phyloP scores from a whole-genome alignment of 2,888 invertebrate species.

The Scrobipalpa costella region DNA sequence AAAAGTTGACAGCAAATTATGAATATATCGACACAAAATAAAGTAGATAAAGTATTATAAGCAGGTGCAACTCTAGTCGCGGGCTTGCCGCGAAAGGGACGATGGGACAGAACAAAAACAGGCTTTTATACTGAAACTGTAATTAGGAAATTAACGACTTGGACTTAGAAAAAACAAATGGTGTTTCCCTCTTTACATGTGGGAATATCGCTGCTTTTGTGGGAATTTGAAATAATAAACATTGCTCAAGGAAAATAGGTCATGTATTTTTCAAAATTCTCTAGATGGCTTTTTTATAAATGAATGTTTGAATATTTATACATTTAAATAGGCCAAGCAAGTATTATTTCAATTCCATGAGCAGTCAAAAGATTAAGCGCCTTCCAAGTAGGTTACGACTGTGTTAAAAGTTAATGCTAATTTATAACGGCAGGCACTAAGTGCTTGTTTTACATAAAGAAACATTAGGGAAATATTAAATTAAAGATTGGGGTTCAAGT shows the following conservation, averaged over 20 bases:
- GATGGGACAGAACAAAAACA: slow-evolving; percentile 64
- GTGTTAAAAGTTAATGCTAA: too few relatives aligned
- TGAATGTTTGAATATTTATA: too few relatives aligned
- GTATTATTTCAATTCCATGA: too few relatives aligned
- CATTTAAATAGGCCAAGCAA: too few relatives aligned
- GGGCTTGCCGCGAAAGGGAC: slow-evolving; percentile 52
- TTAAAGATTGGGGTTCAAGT: too few relatives aligned
- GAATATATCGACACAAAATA: neutral
- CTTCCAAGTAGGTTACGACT: too few relatives aligned
- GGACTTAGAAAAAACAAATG: slow-evolving; percentile 70
- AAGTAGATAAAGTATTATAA: neutral
- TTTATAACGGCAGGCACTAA: too few relatives aligned
- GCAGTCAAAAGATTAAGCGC: too few relatives aligned
- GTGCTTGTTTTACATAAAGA: too few relatives aligned
- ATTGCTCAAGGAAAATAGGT: slow-evolving; percentile 32
- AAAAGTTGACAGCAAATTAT: too few relatives aligned
- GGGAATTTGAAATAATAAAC: slow-evolving; percentile 53
- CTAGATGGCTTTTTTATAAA: neutral
- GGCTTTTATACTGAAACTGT: slow-evolving; percentile 73
- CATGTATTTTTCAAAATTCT: neutral
- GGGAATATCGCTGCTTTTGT: slow-evolving; percentile 52
- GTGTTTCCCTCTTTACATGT: slow-evolving; percentile 60
- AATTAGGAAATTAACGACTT: slow-evolving; percentile 78
- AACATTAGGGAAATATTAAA: too few relatives aligned
- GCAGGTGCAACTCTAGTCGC: slow-evolving; percentile 3